phyloP scores from a whole-genome alignment of 2,797 vertebrate genomes.

The Anolis apletophallus region DNA sequence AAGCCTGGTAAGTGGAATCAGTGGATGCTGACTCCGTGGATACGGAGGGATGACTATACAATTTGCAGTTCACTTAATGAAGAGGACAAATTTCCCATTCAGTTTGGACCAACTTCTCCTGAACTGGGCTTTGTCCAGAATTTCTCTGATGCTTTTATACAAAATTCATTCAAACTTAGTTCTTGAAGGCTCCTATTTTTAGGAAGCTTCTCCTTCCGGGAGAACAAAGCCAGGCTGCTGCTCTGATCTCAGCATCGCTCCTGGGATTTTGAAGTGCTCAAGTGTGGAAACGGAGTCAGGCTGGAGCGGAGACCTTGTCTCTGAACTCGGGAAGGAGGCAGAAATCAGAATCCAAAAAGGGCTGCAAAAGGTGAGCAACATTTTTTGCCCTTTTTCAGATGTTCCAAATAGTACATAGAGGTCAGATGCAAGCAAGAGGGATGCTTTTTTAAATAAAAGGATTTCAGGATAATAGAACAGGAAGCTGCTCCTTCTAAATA shows the following conservation, averaged over 20 bases:
- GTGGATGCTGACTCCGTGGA: no score
- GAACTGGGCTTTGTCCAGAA: not conserved
- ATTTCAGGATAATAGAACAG: not conserved
- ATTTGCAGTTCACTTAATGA: not conserved
- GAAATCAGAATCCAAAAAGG: not conserved
- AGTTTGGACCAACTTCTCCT: not conserved
- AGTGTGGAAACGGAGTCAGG: not conserved
- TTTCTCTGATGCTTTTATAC: not conserved
- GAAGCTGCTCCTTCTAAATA: not conserved
- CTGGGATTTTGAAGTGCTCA: not conserved
- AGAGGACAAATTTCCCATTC: not conserved
- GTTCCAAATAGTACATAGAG: not conserved
- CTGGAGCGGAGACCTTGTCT: not conserved
- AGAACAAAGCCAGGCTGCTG: slow-evolving; percentile 12
- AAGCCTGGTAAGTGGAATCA: no score
- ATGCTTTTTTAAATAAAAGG: not conserved
- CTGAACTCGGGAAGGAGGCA: not conserved
- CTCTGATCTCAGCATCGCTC: not conserved
- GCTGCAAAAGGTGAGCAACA: not conserved
- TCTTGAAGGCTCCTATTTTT: slow-evolving; percentile 9
- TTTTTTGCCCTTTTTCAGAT: not conserved
- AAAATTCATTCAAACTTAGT: not conserved
- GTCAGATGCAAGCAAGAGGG: not conserved
- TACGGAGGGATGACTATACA: not conserved
- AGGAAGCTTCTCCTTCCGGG: not conserved